These are phyloP conservation scores for Eulimnadia texana DNA, from an alignment of 1,140 invertebrate genomes.

Conservation along the genomic window DNA sequence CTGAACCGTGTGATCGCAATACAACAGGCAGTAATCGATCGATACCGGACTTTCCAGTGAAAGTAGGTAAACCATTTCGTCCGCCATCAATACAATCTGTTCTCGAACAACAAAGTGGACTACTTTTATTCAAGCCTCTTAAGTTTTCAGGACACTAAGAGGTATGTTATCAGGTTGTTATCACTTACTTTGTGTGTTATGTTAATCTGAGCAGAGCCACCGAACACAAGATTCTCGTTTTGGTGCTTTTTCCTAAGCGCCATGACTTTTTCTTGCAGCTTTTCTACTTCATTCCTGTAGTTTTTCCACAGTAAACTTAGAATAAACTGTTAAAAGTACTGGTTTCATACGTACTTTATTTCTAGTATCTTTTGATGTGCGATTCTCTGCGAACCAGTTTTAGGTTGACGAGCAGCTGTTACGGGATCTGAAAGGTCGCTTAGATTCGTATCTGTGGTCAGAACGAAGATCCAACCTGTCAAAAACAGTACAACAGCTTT, in stretches of 20 bases:
- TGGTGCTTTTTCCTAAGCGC: background rate
- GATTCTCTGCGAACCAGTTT: background rate
- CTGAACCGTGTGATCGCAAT: background rate
- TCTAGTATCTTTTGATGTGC: background rate
- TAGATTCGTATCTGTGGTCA: background rate
- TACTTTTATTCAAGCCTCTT: too few species aligned
- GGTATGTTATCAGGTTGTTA: too few species aligned
- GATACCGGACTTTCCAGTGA: background rate
- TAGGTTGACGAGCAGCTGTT: background rate
- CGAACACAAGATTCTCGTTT: background rate
- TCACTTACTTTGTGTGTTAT: background rate
- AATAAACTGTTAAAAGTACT: background rate
- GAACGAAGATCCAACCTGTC: background rate
- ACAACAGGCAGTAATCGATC: background rate
- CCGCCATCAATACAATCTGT: background rate
- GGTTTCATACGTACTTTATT: too few species aligned
- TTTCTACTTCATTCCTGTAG: background rate
- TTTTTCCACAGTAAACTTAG: too few species aligned
- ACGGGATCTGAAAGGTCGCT: background rate
- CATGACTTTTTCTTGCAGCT: background rate
- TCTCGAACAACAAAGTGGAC: too few species aligned
- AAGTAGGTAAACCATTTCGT: slow-evolving; percentile 1
- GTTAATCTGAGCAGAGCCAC: background rate
- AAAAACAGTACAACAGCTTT: background rate
- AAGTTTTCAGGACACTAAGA: too few species aligned